These are phyloP conservation scores for Lepus americanus DNA, from an alignment of 2,113 vertebrate species.

Conservation along the genomic window DNA sequence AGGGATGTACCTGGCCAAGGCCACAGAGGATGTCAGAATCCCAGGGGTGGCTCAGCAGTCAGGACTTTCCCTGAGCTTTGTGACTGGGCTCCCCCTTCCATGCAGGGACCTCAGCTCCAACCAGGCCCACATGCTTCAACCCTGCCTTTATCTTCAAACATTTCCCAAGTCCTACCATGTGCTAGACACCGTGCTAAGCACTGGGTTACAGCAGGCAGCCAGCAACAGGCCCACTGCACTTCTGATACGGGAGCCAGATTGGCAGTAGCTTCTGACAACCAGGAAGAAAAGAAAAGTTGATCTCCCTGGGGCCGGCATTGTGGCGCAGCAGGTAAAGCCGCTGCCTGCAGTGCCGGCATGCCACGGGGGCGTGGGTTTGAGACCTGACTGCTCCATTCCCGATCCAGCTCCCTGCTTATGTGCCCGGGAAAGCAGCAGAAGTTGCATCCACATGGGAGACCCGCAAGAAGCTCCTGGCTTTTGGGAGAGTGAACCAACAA, in stretches of 20 bases:
- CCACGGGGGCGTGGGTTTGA: too few species aligned
- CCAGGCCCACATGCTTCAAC: background rate
- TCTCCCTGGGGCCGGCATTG: too few species aligned
- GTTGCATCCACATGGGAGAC: too few species aligned
- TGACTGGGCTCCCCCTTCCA: background rate
- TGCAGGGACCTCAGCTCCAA: background rate
- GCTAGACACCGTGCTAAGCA: background rate
- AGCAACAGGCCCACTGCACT: background rate
- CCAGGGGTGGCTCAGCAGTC: background rate
- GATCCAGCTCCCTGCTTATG: too few species aligned
- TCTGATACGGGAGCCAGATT: background rate
- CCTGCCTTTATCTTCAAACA: background rate
- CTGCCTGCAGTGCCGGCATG: too few species aligned
- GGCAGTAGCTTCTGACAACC: background rate
- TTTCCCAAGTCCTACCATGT: background rate
- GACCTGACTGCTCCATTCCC: too few species aligned
- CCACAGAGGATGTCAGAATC: background rate
- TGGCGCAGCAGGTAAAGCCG: too few species aligned
- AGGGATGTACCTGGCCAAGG: background rate
- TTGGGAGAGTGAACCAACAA: too few species aligned
- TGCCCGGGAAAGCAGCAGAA: too few species aligned
- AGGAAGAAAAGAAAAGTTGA: too few species aligned
- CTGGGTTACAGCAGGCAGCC: background rate
- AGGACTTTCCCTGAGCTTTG: background rate
- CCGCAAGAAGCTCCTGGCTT: too few species aligned